phyloP scores from a whole-genome alignment of 2,888 invertebrate species.

The Camptogramma bilineatum region DNA sequence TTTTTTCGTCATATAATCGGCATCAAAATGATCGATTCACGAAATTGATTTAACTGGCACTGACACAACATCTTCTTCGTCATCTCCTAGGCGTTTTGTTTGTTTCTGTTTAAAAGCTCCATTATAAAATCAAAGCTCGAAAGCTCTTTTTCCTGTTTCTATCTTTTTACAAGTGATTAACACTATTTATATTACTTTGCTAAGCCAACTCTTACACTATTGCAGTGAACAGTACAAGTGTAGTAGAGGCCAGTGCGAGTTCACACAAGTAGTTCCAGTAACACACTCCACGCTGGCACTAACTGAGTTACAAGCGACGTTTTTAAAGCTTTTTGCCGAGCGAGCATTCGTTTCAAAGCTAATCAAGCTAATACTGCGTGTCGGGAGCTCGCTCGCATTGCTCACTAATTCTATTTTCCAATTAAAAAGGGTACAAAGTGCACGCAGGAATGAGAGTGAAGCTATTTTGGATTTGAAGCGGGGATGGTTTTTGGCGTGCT shows the following conservation, averaged over 20 bases:
- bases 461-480: slow-evolving; percentile 26
- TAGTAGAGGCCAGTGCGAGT: slow-evolving; percentile 10
- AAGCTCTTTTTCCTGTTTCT: too few species aligned
- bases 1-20: not conserved
- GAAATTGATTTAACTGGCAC: too few species aligned
- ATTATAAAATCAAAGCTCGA: too few species aligned
- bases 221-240: not conserved
- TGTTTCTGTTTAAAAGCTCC: too few species aligned
- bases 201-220: not conserved
- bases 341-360: slow-evolving; percentile 65
- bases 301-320: slow-evolving; percentile 77
- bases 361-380: slow-evolving; percentile 76
- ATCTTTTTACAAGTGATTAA: too few species aligned
- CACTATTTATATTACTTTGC: not conserved
- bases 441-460: slow-evolving; percentile 42
- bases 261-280: slow-evolving; percentile 27
- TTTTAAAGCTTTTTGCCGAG: slow-evolving; percentile 81
- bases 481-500: slow-evolving; percentile 9
- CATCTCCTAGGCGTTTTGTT: too few species aligned
- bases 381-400: slow-evolving; percentile 50
- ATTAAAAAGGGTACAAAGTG: slow-evolving; percentile 58
- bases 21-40: too few species aligned
- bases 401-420: slow-evolving; percentile 54
- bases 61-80: too few species aligned
- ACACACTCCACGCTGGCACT: slow-evolving; percentile 50